phyloP scores from a whole-genome alignment of 2,113 vertebrate genomes.

The Perognathus longimembris region DNA sequence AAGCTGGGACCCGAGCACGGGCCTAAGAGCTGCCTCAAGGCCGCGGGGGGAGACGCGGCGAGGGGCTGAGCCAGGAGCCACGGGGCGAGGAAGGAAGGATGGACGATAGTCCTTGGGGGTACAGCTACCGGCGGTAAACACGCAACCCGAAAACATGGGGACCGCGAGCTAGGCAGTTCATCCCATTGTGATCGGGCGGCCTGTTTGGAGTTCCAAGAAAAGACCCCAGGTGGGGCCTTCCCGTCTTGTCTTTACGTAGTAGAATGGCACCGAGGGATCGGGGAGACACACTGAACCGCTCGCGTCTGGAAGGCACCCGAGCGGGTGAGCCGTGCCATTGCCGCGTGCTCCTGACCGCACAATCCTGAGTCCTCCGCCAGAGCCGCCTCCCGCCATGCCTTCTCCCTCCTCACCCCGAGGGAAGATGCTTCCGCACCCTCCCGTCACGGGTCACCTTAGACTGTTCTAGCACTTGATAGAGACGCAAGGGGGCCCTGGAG shows the following conservation, averaged over 20 bases:
- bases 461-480: slow-evolving; percentile 18
- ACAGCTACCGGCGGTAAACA: too few relatives aligned
- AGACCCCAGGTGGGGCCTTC: background rate
- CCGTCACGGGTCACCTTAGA: background rate
- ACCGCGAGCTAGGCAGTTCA: too few relatives aligned
- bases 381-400: too few relatives aligned
- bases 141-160: background rate
- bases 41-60: background rate
- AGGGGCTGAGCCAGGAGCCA: background rate
- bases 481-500: too few relatives aligned
- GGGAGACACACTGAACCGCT: fast-evolving
- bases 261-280: background rate
- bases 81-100: background rate
- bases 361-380: too few relatives aligned
- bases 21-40: too few relatives aligned
- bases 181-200: background rate
- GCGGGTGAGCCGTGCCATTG: too few relatives aligned
- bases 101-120: too few relatives aligned
- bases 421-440: background rate
- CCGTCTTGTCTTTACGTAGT: background rate
- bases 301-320: too few relatives aligned
- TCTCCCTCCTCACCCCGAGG: background rate
- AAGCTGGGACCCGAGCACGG: too few relatives aligned
- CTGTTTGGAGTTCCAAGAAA: background rate
- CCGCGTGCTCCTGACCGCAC: too few relatives aligned